These are phyloP conservation scores for Propithecus coquereli DNA, from an alignment of 2,113 vertebrate genomes.

Conservation along the genomic window DNA sequence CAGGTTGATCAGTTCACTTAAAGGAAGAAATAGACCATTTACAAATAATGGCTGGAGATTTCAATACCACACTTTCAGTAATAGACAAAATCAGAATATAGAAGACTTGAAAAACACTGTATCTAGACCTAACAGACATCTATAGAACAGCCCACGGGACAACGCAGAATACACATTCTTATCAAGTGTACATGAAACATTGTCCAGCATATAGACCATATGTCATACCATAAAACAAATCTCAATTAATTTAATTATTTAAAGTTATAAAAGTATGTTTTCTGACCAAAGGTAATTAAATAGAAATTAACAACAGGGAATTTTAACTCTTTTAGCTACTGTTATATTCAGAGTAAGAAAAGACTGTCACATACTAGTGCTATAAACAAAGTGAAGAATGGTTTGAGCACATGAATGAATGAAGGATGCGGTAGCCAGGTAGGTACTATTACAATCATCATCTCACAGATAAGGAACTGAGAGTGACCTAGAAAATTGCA, in stretches of 20 bases:
- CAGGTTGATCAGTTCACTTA: not conserved
- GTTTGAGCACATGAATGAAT: not conserved
- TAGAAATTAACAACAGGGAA: not conserved
- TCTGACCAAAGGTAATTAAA: not conserved
- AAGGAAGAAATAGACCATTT: too few species aligned
- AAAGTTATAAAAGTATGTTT: not conserved
- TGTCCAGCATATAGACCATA: not conserved
- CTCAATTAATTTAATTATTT: not conserved
- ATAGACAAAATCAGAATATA: not conserved
- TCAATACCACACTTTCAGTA: too few species aligned
- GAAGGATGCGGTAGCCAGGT: not conserved
- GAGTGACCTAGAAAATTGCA: not conserved
- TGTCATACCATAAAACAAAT: not conserved
- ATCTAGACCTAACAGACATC: not conserved
- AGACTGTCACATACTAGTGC: not conserved
- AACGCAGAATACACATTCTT: not conserved
- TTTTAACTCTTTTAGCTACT: not conserved
- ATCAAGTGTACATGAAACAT: not conserved
- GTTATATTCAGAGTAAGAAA: not conserved
- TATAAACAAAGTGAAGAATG: not conserved
- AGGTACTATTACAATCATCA: not conserved
- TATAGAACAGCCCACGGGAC: not conserved
- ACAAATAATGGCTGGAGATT: too few species aligned
- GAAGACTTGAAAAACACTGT: not conserved
- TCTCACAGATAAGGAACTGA: not conserved